Evolutionary conservation across 2,113 vertebrate species (phyloP).

Genomic region (Micromys minutus): DNA sequence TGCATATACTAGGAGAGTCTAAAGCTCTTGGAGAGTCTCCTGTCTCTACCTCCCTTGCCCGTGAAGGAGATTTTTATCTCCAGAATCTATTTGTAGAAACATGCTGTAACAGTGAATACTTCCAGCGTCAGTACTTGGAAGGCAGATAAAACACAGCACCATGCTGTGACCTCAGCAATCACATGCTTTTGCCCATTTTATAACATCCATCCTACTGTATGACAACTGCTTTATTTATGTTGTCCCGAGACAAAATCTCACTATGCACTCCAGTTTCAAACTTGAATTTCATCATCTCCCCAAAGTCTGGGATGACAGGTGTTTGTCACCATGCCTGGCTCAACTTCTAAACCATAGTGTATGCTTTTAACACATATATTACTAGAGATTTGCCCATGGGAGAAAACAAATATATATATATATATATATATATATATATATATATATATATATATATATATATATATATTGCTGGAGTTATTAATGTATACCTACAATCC

Average conservation of each 20-base stretch:
- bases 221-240: neutral
- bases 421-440: too few relatives aligned
- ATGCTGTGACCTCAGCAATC: neutral
- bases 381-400: neutral
- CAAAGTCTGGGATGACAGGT: neutral
- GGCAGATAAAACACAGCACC: neutral
- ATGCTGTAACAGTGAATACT: neutral
- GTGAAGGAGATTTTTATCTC: neutral
- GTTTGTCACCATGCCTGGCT: neutral
- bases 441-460: too few relatives aligned
- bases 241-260: neutral
- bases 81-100: neutral
- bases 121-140: neutral
- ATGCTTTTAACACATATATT: neutral
- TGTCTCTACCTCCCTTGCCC: neutral
- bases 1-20: neutral
- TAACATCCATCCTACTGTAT: neutral
- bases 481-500: neutral
- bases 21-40: neutral
- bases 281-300: neutral
- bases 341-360: neutral
- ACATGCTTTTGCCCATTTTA: neutral
- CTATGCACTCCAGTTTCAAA: neutral
- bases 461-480: rapidly evolving
- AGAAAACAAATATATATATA: too few relatives aligned